These are phyloP conservation scores for Pilophorus perplexus DNA, from an alignment of 2,888 invertebrate species.

Conservation along the genomic window DNA sequence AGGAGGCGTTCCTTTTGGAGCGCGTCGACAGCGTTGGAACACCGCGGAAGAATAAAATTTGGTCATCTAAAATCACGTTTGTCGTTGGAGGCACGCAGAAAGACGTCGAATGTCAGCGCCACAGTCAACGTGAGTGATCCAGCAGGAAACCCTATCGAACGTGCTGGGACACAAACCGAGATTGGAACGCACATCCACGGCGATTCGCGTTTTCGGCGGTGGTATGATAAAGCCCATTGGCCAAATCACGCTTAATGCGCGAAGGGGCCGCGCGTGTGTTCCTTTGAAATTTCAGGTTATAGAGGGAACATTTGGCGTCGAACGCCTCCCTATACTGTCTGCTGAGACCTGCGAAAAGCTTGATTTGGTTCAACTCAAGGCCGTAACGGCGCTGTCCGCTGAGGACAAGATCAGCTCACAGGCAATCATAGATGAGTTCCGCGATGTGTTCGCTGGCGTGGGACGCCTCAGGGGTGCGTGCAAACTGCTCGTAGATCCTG, in stretches of 20 bases:
- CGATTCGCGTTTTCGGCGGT: conserved; percentile 1
- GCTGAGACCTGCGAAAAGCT: too few relatives aligned
- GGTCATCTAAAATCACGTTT: neutral
- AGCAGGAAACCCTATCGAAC: neutral
- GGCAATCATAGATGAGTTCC: too few relatives aligned
- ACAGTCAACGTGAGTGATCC: neutral
- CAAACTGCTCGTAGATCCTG: too few relatives aligned
- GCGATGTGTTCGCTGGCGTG: too few relatives aligned
- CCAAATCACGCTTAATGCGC: neutral
- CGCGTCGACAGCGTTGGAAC: neutral
- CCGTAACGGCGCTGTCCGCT: too few relatives aligned
- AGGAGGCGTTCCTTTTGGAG: neutral
- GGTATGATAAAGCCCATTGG: neutral
- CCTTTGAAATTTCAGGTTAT: too few relatives aligned
- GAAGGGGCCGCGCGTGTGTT: too few relatives aligned
- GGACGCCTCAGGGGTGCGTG: too few relatives aligned
- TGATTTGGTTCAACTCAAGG: too few relatives aligned
- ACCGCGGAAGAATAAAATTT: neutral
- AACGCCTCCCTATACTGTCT: neutral
- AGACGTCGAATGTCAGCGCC: neutral
- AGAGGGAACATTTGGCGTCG: too few relatives aligned
- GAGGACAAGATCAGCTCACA: too few relatives aligned
- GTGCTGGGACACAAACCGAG: neutral
- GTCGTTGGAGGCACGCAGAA: neutral
- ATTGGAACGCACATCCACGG: neutral